Base-by-base conservation (phyloP, 2,797 vertebrate species). In the Tapera naevia region DNA sequence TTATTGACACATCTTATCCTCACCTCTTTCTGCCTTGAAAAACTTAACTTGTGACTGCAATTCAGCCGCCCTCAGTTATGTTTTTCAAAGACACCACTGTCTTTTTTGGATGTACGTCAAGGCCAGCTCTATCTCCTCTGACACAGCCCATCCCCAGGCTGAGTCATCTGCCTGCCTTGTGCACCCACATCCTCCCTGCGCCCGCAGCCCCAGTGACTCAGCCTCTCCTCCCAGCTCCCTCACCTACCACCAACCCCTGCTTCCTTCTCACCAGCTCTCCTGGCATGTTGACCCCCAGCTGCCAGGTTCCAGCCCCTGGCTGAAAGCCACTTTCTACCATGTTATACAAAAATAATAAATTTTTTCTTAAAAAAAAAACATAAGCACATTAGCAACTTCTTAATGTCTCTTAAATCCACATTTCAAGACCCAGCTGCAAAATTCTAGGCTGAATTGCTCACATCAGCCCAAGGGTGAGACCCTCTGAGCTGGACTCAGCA, bases 161-260 rank as follows among this genome's bases (percentile, higher is more conserved):
- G 93, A 96, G 66, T 94, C 92, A 94, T 22, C 81, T n/a, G 81
- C 92, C 83, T 91, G 75, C 89, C 92, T 53, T 64, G 74, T 32
- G 69, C 92, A 89, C 81, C 79, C 84, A 74, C 92, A 79, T 48
- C 83, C 86, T 86, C 86, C 60, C 46, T 18, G 24, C 35, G 62
- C 53, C n/a, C n/a, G 2, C 57, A 74, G 50, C 19, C 70, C 10
- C 10, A 0, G 3, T 73, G 84, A 69, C 80, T 88, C 91, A 82
- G 78, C 51, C 67, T 45, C 78, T 41, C 17, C 45, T 74, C 37
- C 46, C 27, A 2, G 3, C 23, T 45, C 60, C 39, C 45, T 84
- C 18, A 0, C 45, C 78, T 27, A 51, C 65, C 67, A 18, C 60
- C 3, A 1, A 18, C 35, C 33, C 27, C 0, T 4, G 4, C 45